Evolutionary conservation across 2,113 vertebrate genomes (phyloP), one percentile per base, ranked within the genome.

Genomic region (Hylia prasina): DNA sequence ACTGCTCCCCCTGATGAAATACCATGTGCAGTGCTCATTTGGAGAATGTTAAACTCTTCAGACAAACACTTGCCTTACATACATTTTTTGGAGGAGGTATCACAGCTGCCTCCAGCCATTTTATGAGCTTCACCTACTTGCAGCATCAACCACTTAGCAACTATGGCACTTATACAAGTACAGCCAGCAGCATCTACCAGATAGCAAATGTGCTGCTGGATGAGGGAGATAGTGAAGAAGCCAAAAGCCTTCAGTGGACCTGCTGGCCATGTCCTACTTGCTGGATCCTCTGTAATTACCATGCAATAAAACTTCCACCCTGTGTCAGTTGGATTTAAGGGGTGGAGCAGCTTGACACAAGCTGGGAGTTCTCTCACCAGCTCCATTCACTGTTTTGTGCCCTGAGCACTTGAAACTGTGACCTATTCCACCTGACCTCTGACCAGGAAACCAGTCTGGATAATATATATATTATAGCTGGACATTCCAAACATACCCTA

Each of bases 281-380:
- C 48, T 11, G 69, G n/a, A 68, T 53, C 3, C 28, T 65, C 54
- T 65, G 25, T 58, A 69, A 65, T 6, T 17, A 69, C 28, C 44
- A 40, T 3, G 3, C 47, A 88, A 42, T 61, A 39, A 50, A 79
- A 58, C 20, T 42, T 53, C 39, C 19, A 71, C 17, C 20, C 19
- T 23, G 4, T 1, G 2, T 37, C 40, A 80, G 42, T 13, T 75
- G 42, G 35, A 79, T 91, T 25, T 89, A 7, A 24, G 18, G 31
- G 2, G 8, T 1, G 1, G 16, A 75, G 11, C 1, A 3, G 25
- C 24, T 65, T 0, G 0, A 53, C 19, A 51, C 28, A 39, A 77
- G 20, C 31, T 82, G 33, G 7, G 40, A 54, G 23, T 44, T 89
- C 77, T 71, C 42, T 84, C 54, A 57, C 22, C 44, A 37, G 39